Evolutionary conservation across 2,113 vertebrate species (phyloP).

Genomic region (Nipponia nippon): DNA sequence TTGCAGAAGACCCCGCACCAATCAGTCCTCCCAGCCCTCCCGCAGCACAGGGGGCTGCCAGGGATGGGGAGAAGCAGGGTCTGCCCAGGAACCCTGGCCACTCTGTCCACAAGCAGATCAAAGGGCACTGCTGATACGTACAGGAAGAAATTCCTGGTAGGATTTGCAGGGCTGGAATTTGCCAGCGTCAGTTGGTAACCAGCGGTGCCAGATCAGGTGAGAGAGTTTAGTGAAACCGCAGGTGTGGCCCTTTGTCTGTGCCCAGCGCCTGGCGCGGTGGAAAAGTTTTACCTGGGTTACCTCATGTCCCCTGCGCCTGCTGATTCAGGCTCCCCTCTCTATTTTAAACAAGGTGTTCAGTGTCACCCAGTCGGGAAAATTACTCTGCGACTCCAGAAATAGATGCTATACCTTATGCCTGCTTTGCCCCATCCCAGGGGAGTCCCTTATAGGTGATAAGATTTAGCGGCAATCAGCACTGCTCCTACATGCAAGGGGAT

Average conservation of each 20-base stretch:
- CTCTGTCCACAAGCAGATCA: neutral
- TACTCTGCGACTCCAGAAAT: neutral
- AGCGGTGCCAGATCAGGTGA: conserved; percentile 24
- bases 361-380: conserved; percentile 14
- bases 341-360: conserved; percentile 18
- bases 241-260: conserved; percentile 37
- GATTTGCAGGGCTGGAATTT: conserved; percentile 39
- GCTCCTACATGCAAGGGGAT: neutral
- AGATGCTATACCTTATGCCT: neutral
- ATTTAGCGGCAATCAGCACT: fast-evolving
- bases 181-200: neutral
- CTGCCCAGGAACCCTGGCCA: fast-evolving
- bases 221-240: conserved; percentile 19
- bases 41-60: fast-evolving
- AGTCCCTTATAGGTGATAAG: neutral
- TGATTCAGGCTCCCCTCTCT: conserved; percentile 7
- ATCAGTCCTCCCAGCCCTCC: neutral
- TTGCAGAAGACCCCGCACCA: neutral
- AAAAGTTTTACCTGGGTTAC: conserved; percentile 38
- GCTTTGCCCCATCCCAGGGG: neutral
- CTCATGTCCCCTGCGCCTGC: neutral
- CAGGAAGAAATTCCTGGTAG: conserved; percentile 32
- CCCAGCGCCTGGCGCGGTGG: neutral
- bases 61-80: neutral
- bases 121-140: neutral